A percentile compares a stretch with the other conserved stretches of the same genome.
phyloP scores from a whole-genome alignment of 2,113 vertebrate genomes.

The Eclectus roratus region DNA sequence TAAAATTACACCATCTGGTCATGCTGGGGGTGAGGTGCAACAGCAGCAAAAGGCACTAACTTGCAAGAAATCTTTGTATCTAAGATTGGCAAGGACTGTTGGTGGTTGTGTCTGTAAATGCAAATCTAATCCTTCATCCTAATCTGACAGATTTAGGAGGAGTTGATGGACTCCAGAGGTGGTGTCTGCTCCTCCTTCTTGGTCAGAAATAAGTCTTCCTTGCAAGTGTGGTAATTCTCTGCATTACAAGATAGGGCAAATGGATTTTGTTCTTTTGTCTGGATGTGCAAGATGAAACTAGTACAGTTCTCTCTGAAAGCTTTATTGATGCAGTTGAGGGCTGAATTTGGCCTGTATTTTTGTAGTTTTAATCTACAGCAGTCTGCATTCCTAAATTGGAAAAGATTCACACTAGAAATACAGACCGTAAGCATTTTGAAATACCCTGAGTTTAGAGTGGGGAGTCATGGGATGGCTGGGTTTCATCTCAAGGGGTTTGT shows the following conservation, averaged over 20 bases:
- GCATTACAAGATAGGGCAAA: background rate
- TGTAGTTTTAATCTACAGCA: background rate
- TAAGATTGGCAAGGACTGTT: background rate
- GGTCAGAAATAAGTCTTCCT: background rate
- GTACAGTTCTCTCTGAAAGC: background rate
- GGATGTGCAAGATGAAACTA: background rate
- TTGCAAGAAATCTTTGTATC: background rate
- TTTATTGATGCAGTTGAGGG: background rate
- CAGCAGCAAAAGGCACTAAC: background rate
- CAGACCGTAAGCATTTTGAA: background rate
- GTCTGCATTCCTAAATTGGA: background rate
- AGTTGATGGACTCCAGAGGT: background rate
- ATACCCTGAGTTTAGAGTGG: background rate
- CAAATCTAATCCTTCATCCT: background rate
- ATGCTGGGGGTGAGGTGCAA: background rate
- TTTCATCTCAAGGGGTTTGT: background rate
- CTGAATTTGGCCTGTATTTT: background rate
- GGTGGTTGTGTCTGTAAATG: background rate
- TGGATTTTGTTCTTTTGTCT: background rate
- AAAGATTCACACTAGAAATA: background rate
- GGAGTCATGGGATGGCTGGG: background rate
- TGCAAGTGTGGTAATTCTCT: background rate
- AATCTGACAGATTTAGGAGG: background rate
- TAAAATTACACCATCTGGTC: accelerated
- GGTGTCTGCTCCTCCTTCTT: background rate